A percentile compares a stretch with the other conserved stretches of the same genome.
Evolutionary conservation across 2,797 vertebrate genomes (phyloP).

Genomic region (Clarias platycephalus): DNA sequence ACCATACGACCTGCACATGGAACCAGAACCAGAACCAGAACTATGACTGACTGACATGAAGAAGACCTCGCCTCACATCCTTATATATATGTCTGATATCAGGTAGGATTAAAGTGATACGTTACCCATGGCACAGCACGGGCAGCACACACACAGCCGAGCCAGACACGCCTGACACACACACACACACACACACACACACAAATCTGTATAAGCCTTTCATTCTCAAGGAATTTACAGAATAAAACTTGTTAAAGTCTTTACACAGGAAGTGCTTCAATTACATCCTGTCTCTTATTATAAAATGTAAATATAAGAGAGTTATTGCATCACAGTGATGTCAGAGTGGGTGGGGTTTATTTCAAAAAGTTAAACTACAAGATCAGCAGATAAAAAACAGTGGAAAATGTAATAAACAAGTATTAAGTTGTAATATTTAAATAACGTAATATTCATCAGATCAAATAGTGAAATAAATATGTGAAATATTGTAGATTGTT

Average conservation of each 20-base stretch:
- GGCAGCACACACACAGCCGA: conserved; percentile 83
- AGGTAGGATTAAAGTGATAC: neutral
- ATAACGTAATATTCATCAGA: neutral
- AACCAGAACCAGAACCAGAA: conserved; percentile 15
- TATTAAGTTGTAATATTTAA: neutral
- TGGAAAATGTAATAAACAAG: no score
- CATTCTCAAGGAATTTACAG: no score
- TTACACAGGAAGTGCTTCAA: no score
- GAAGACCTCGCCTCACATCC: neutral
- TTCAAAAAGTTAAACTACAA: neutral
- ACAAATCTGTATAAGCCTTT: neutral
- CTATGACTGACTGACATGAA: conserved; percentile 3
- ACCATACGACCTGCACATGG: conserved; percentile 82
- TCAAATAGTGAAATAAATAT: neutral
- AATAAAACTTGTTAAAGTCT: no score
- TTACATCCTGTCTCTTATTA: neutral
- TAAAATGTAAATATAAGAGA: neutral
- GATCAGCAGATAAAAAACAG: neutral
- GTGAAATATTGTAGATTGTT: neutral
- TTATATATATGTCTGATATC: neutral
- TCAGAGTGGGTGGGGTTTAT: neutral
- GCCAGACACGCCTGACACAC: conserved; percentile 85
- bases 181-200: conserved; percentile 26
- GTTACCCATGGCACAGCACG: conserved; percentile 86
- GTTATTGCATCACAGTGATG: neutral